Evolutionary conservation across 2,888 invertebrate genomes (phyloP).

Genomic region (Margaritifera margaritifera): DNA sequence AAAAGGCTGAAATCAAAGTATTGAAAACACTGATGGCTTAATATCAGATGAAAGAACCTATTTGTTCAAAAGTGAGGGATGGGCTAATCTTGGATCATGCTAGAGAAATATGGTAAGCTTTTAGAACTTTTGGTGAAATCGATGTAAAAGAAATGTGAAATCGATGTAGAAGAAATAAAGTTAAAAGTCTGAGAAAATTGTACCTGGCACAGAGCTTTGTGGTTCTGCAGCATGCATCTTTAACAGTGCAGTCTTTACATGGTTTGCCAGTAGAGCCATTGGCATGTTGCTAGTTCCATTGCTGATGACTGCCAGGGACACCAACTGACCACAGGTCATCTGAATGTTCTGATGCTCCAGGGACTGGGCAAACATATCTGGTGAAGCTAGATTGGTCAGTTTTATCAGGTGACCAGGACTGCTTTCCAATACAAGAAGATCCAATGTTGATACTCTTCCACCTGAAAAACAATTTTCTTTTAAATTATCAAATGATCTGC

Average conservation of each 20-base stretch:
- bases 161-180: too few relatives aligned
- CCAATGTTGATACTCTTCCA: constrained; percentile 57
- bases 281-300: constrained; percentile 63
- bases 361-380: constrained; percentile 53
- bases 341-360: constrained; percentile 43
- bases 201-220: not conserved
- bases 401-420: constrained; percentile 62
- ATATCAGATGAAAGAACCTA: too few relatives aligned
- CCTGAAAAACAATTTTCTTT: constrained; percentile 34
- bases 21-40: too few relatives aligned
- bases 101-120: too few relatives aligned
- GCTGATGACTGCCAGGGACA: constrained; percentile 64
- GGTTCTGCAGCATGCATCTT: constrained; percentile 49
- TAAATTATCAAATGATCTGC: not conserved
- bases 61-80: too few relatives aligned
- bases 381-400: constrained; percentile 56
- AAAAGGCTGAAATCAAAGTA: too few relatives aligned
- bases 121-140: too few relatives aligned
- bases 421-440: constrained; percentile 64
- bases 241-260: constrained; percentile 61
- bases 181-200: too few relatives aligned
- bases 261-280: constrained; percentile 64
- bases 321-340: constrained; percentile 63
- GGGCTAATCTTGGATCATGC: too few relatives aligned
- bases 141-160: too few relatives aligned